Evolutionary conservation across 1,140 invertebrate species (phyloP).

Genomic region (Rhopalosiphum maidis): DNA sequence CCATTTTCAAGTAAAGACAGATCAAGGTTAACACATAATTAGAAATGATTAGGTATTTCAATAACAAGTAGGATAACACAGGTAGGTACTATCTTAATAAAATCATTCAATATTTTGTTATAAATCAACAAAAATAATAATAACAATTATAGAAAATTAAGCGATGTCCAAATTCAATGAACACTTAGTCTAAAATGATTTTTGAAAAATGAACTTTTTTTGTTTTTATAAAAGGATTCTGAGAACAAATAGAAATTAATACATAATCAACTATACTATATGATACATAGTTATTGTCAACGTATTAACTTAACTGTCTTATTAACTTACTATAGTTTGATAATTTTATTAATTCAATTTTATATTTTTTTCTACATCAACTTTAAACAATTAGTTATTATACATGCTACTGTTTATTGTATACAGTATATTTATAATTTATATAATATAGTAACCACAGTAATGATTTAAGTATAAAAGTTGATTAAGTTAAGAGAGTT

Average conservation of each 20-base stretch:
- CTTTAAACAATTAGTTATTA: too few species aligned
- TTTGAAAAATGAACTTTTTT: background rate
- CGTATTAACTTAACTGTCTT: too few species aligned
- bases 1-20: background rate
- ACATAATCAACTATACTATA: background rate
- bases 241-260: background rate
- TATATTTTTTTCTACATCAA: too few species aligned
- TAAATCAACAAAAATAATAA: background rate
- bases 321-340: too few species aligned
- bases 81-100: background rate
- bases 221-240: background rate
- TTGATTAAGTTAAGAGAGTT: too few species aligned
- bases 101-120: background rate
- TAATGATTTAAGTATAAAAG: too few species aligned
- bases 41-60: background rate
- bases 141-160: background rate
- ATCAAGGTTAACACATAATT: slow-evolving; percentile 18
- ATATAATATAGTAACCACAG: too few species aligned
- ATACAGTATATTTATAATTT: too few species aligned
- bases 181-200: background rate
- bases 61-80: background rate
- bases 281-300: background rate
- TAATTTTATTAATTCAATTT: too few species aligned
- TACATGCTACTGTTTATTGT: too few species aligned
- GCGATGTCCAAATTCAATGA: background rate